Conservation (phyloP, 2,888 invertebrate species). For the Conops quadrifasciatus region DNA sequence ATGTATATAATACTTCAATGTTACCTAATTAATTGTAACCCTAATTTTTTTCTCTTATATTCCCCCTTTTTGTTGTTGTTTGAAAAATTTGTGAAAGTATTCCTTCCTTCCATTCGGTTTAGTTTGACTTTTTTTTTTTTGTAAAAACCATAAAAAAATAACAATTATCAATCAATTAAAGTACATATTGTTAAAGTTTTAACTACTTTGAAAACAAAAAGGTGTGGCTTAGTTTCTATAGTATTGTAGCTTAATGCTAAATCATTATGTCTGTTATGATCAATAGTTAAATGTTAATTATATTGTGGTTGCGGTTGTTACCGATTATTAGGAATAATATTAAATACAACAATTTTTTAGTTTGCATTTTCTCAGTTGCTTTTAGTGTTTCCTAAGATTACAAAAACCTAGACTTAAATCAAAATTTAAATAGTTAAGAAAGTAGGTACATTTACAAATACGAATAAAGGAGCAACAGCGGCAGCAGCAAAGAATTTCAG, state of each 20-base stretch:
- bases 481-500: too few species aligned
- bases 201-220: conserved; percentile 26
- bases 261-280: background rate
- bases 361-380: background rate
- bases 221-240: conserved; percentile 17
- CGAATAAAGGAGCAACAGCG: background rate
- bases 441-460: background rate
- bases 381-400: background rate
- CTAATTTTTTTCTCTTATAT: background rate
- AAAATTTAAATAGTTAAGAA: background rate
- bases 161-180: background rate
- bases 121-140: too few species aligned
- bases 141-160: conserved; percentile 11
- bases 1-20: conserved; percentile 21
- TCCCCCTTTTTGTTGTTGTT: conserved; percentile 9
- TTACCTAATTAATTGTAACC: too few species aligned
- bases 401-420: background rate
- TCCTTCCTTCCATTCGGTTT: too few species aligned
- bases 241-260: conserved; percentile 1
- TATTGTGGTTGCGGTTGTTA: background rate
- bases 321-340: conserved; percentile 26
- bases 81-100: background rate
- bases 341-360: conserved; percentile 19
- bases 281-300: conserved; percentile 13
- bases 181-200: conserved; percentile 6